These are phyloP conservation scores for Tarsius wallacei DNA, from an alignment of 2,797 vertebrate genomes.

Conservation along the genomic window DNA sequence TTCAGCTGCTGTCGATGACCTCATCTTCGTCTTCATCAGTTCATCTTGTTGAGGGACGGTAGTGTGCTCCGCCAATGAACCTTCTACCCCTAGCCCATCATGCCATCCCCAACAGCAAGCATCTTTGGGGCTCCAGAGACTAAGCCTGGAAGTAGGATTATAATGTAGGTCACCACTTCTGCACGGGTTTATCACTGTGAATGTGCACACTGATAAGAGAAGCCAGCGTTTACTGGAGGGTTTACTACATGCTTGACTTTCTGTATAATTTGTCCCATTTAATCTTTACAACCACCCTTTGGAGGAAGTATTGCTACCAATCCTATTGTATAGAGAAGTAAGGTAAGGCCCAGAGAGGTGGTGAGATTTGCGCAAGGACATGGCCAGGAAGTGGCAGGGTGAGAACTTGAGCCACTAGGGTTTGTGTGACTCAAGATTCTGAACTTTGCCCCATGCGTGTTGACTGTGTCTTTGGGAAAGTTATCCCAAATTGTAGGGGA, in stretches of 20 bases:
- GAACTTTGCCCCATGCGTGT: background rate
- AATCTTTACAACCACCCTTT: background rate
- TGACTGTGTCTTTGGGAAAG: background rate
- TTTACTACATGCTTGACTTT: background rate
- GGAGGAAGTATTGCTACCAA: background rate
- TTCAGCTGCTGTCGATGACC: constrained; percentile 46
- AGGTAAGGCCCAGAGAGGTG: background rate
- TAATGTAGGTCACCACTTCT: background rate
- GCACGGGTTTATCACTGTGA: background rate
- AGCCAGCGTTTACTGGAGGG: background rate
- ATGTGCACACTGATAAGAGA: background rate
- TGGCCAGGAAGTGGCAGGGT: background rate
- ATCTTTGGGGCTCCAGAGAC: constrained; percentile 10
- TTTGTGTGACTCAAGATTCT: background rate
- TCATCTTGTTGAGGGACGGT: constrained; percentile 24
- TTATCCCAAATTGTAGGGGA: background rate
- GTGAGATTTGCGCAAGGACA: background rate
- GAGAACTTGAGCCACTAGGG: background rate
- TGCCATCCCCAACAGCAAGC: background rate
- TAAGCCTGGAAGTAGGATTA: background rate
- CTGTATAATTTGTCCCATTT: background rate
- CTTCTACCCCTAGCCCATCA: background rate
- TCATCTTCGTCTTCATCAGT: constrained; percentile 11
- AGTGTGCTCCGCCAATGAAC: background rate
- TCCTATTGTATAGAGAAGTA: constrained; percentile 40